Evolutionary conservation across 2,113 vertebrate species (phyloP).

Genomic region (Cottus gobio): DNA sequence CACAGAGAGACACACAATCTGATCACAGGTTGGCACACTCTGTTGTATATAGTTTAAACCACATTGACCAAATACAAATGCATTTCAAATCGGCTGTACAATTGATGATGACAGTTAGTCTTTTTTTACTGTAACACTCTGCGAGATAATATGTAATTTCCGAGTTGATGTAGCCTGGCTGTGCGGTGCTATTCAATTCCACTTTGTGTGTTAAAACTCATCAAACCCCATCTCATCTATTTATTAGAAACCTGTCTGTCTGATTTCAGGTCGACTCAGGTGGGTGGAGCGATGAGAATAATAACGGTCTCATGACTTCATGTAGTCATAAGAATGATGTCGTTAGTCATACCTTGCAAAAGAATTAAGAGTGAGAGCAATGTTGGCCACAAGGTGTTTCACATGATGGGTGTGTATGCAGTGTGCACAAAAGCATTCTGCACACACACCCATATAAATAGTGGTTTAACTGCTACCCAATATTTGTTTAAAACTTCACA

Average conservation of each 20-base stretch:
- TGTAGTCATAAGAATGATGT: too few species aligned
- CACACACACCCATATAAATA: neutral
- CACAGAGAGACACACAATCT: conserved; percentile 1
- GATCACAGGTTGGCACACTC: conserved; percentile 41
- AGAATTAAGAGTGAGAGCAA: neutral
- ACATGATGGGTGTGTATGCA: too few species aligned
- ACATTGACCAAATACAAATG: neutral
- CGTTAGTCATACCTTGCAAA: too few species aligned
- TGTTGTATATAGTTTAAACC: neutral
- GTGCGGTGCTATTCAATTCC: too few species aligned
- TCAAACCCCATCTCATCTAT: too few species aligned
- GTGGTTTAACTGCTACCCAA: too few species aligned
- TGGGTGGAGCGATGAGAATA: neutral
- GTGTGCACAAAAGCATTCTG: neutral
- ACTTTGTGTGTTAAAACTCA: too few species aligned
- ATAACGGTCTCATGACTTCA: neutral
- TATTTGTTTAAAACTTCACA: too few species aligned
- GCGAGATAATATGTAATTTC: too few species aligned
- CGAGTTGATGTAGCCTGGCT: too few species aligned
- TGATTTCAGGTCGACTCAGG: neutral
- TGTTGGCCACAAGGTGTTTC: neutral
- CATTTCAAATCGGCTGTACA: too few species aligned
- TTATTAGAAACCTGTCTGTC: too few species aligned
- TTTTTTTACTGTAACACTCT: neutral
- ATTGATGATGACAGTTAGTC: neutral